These are phyloP conservation scores for Serranus cabrilla DNA, from an alignment of 2,797 vertebrate genomes.

Conservation along the genomic window DNA sequence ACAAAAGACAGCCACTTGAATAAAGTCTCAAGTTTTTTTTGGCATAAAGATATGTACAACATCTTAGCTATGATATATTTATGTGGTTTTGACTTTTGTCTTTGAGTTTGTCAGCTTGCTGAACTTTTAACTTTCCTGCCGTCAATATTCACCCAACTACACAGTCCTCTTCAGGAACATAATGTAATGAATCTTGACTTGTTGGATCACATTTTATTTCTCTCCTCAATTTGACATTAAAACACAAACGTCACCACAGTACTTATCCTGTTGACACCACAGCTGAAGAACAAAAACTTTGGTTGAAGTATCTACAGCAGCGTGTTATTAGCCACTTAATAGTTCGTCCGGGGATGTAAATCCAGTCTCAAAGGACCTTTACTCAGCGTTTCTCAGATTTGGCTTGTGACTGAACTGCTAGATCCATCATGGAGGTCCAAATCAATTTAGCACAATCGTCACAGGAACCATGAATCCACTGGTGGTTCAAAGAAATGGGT, in stretches of 20 bases:
- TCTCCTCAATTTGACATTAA: constrained; percentile 19
- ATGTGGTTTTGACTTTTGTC: background rate
- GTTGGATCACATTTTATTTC: constrained; percentile 8
- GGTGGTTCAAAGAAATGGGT: constrained; percentile 33
- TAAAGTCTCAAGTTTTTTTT: too few relatives aligned
- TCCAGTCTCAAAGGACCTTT: constrained; percentile 29
- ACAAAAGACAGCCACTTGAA: too few relatives aligned
- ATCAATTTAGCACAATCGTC: constrained; percentile 43
- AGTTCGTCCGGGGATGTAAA: constrained; percentile 39
- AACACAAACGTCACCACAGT: constrained; percentile 1
- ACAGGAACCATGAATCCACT: constrained; percentile 51
- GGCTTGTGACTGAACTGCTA: constrained; percentile 6
- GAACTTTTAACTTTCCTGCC: background rate
- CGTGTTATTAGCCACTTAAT: constrained; percentile 34
- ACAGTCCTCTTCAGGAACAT: background rate
- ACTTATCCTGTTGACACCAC: constrained; percentile 10
- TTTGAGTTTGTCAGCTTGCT: background rate
- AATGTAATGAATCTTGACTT: constrained; percentile 3
- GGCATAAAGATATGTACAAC: background rate
- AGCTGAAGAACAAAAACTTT: constrained; percentile 19
- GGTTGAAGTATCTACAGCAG: background rate
- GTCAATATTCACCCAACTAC: background rate
- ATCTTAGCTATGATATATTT: background rate
- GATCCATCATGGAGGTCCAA: constrained; percentile 37
- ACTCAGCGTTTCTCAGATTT: constrained; percentile 44